Base-by-base conservation (phyloP, 1,140 invertebrate genomes). In the Luehdorfia chinensis region DNA sequence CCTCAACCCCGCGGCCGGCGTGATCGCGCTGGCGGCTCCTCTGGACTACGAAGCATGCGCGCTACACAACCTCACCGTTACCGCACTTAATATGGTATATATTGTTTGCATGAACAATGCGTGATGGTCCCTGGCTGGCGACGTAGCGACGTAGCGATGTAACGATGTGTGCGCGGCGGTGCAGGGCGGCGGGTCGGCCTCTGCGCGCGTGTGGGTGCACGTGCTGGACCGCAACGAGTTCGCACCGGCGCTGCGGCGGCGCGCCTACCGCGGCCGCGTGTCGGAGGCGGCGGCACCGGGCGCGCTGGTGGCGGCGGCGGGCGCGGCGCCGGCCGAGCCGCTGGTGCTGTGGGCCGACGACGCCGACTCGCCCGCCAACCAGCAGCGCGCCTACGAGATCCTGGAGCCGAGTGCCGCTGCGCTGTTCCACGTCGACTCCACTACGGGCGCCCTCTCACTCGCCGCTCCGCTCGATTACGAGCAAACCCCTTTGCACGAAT, bases 151-250 rank as follows among this genome's bases (percentile, higher is more conserved):
- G n/a, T n/a, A n/a, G n/a, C n/a, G n/a, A n/a, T n/a, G 19, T 21
- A 21, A 21, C 6, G 19, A 4, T 33, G 27, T 23, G 13, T 14
- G 12, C 11, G 16, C 6, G 15, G 5, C 13, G 7, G 27, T 64
- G 21, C 75, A 92, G 91, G 92, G 93, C 13, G 92, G 92, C 7
- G 90, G 90, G 6, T 89, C 88, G 11, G 91, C 94, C 0, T 69
- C 58, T 1, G 93, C 92, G 47, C 90, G 89, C 56, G 89, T 95
- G 6, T 88, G 92, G n/a, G 89, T 95, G 9, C 93, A 94, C 73
- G 91, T 95, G 36, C 78, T 94, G 37, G 94, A 95, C 75, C 89
- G 88, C 55, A 95, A 98, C 86, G 96, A 98, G 76, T 97, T 96
- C 87, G 81, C 91, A n/a, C 96, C 97, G 93, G 95, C 9, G 86